phyloP scores from a whole-genome alignment of 2,113 vertebrate species.

The Rhinoderma darwinii region DNA sequence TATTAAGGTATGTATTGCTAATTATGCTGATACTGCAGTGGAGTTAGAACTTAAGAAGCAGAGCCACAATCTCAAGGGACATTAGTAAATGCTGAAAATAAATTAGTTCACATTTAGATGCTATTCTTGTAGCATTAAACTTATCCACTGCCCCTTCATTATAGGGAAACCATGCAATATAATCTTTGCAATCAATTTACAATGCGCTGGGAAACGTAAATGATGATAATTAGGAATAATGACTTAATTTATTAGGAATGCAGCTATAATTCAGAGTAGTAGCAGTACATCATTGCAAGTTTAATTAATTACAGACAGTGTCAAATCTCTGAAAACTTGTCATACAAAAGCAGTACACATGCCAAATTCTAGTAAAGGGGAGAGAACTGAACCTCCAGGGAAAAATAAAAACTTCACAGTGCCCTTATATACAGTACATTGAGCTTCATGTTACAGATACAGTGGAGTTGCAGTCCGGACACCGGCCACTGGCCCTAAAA shows the following conservation, averaged over 20 bases:
- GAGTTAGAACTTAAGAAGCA: background rate
- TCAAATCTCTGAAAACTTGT: constrained; percentile 9
- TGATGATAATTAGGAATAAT: constrained; percentile 54
- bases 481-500: background rate
- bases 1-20: background rate
- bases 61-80: constrained; percentile 8
- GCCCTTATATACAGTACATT: background rate
- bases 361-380: background rate
- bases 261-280: constrained; percentile 39
- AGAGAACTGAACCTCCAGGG: background rate
- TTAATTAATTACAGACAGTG: constrained; percentile 50
- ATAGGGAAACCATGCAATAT: constrained; percentile 10
- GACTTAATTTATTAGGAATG: constrained; percentile 52
- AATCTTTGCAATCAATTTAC: constrained; percentile 52
- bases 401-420: background rate
- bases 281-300: constrained; percentile 39
- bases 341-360: background rate
- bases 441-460: background rate
- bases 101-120: constrained; percentile 20
- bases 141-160: constrained; percentile 20
- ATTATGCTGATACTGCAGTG: background rate
- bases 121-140: constrained; percentile 25
- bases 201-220: constrained; percentile 45
- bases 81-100: background rate
- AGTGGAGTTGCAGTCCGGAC: background rate